A percentile compares a stretch with the other conserved stretches of the same genome.
These are phyloP conservation scores for Xylocopa sonorina DNA, from an alignment of 1,140 invertebrate genomes.

Conservation along the genomic window DNA sequence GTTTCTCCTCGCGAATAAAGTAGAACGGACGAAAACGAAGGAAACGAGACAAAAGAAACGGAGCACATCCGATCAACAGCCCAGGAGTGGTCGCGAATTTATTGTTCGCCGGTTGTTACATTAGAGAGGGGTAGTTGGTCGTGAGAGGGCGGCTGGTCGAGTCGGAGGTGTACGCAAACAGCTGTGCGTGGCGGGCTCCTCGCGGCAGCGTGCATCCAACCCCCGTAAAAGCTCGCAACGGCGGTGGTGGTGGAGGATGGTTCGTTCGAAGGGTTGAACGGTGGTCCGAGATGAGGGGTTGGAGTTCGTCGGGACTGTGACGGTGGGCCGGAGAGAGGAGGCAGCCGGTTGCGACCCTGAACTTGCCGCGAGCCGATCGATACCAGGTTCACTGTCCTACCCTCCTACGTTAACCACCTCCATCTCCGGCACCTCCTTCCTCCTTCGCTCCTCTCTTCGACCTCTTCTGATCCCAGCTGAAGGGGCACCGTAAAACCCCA, in stretches of 20 bases:
- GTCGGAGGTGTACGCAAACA: slow-evolving; percentile 73
- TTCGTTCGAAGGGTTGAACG: slow-evolving; percentile 63
- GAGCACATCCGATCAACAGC: slow-evolving; percentile 32
- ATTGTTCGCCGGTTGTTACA: slow-evolving; percentile 71
- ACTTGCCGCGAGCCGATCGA: slow-evolving; percentile 77
- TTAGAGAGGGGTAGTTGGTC: slow-evolving; percentile 35
- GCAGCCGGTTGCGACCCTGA: slow-evolving; percentile 76
- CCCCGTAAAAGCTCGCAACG: slow-evolving; percentile 56
- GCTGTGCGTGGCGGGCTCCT: slow-evolving; percentile 74
- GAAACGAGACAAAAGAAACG: neutral
- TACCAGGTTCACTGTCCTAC: slow-evolving; percentile 77
- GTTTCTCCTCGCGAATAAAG: too few relatives aligned
- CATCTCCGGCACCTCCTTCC: slow-evolving; percentile 50
- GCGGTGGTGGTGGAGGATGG: slow-evolving; percentile 51
- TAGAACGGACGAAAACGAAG: neutral
- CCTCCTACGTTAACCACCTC: slow-evolving; percentile 59
- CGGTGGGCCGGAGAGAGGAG: slow-evolving; percentile 52
- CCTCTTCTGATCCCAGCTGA: slow-evolving; percentile 61
- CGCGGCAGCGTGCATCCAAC: slow-evolving; percentile 61
- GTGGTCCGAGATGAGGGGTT: slow-evolving; percentile 45
- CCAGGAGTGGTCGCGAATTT: slow-evolving; percentile 70
- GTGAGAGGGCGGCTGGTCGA: neutral
- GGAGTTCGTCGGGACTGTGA: slow-evolving; percentile 50
- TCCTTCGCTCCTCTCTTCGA: slow-evolving; percentile 28
- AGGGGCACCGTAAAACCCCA: slow-evolving; percentile 72